Base-by-base conservation (phyloP, 2,888 invertebrate genomes). In the Anarsia innoxiella region DNA sequence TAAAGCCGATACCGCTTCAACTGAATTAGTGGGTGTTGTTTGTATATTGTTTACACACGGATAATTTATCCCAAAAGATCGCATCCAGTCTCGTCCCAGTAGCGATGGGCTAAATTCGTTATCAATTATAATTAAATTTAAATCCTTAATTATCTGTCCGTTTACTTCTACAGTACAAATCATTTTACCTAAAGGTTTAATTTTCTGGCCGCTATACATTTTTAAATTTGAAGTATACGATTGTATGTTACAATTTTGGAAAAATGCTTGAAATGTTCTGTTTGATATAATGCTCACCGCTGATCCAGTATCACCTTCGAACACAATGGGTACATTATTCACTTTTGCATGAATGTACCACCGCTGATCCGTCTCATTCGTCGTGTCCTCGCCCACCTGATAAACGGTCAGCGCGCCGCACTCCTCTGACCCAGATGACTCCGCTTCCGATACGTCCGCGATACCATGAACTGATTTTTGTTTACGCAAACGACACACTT, bases 401-500 rank as follows among this genome's bases (percentile, higher is more conserved):
- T 23, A 23, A 4, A 23, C 23, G 23, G 23, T 23, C 8, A 23
- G 5, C 23, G 23, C 23, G 8, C 23, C 8, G 8, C 23, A 6
- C 4, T 23, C 23, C 5, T 23, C 23, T 6, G 23, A 23, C 4
- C 8, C 23, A 4, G 23, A 23, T 8, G 23, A 23, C 8, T 4
- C 4, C 8, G 23, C 23, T 8, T 6, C 23, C 4, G 8, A 23
- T 8, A 6, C 23, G 8, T 8, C 23, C 4, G 23, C 8, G 8
- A 23, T 23, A 23, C 23, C 23, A 8, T 23, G 23, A 2, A 38
- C n/a, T 11, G n/a, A 1, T 28, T 12, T 11, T 26, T 12, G 2
- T 40, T n/a, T n/a, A 14, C 36, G 35, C n/a, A n/a, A n/a, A n/a
- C n/a, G n/a, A 15, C 32, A 36, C 12, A 35, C 37, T 31, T 37